A percentile compares a stretch with the other conserved stretches of the same genome.
Evolutionary conservation across 1,140 invertebrate genomes (phyloP).

Genomic region (Drosophila mojavensis): DNA sequence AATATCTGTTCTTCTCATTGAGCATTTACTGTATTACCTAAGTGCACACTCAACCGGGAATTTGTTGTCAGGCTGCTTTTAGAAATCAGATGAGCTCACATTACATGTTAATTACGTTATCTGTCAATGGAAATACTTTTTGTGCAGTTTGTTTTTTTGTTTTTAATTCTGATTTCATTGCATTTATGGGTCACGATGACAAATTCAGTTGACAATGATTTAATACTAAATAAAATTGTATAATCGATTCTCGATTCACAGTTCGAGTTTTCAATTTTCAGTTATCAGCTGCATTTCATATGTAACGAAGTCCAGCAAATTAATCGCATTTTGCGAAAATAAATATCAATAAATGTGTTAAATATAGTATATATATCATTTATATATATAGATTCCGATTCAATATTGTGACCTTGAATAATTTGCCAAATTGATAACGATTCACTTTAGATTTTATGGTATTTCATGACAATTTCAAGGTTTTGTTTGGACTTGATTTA

Average conservation of each 20-base stretch:
- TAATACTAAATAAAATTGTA: slow-evolving; percentile 13
- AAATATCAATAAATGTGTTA: slow-evolving; percentile 17
- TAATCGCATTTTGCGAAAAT: slow-evolving; percentile 32
- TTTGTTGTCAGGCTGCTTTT: neutral
- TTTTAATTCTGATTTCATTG: neutral
- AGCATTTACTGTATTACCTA: neutral
- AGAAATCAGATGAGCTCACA: slow-evolving; percentile 30
- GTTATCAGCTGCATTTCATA: slow-evolving; percentile 21
- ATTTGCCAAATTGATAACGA: slow-evolving; percentile 55
- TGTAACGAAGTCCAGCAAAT: slow-evolving; percentile 41
- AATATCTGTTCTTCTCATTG: neutral
- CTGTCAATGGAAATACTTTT: neutral
- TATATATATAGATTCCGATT: slow-evolving; percentile 28
- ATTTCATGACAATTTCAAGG: slow-evolving; percentile 31
- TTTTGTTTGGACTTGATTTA: slow-evolving; percentile 4
- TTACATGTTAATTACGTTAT: slow-evolving; percentile 53
- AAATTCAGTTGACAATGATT: slow-evolving; percentile 53
- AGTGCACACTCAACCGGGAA: neutral
- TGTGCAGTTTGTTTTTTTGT: neutral
- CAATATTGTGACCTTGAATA: slow-evolving; percentile 41
- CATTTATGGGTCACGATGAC: slow-evolving; percentile 27
- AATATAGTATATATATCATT: neutral
- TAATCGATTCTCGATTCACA: slow-evolving; percentile 29
- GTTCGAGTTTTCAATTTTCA: neutral
- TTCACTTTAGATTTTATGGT: slow-evolving; percentile 29